These are phyloP conservation scores for Triplophysa dalaica DNA, from an alignment of 2,113 vertebrate genomes.

Conservation along the genomic window DNA sequence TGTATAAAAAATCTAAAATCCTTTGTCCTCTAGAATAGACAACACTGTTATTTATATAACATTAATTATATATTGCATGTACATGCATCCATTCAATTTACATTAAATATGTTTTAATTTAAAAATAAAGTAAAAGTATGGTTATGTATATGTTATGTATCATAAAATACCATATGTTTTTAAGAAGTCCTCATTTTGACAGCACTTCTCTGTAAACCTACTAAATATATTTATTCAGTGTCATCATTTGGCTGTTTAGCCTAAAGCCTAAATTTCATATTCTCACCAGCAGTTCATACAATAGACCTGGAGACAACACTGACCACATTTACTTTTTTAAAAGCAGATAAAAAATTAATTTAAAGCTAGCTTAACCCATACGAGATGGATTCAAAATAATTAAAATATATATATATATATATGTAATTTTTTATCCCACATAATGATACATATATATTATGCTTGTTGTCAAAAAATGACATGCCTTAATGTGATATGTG, in stretches of 20 bases:
- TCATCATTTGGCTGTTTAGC: background rate
- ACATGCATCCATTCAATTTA: background rate
- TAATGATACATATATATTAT: background rate
- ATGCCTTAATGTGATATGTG: too few species aligned
- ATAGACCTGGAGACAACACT: too few species aligned
- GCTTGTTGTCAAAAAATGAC: too few species aligned
- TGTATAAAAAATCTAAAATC: background rate
- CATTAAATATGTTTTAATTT: background rate
- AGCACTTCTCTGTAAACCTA: too few species aligned
- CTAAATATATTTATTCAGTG: background rate
- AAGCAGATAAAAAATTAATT: background rate
- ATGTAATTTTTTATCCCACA: too few species aligned
- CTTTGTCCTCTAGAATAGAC: background rate
- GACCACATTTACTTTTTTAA: background rate
- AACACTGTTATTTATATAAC: background rate
- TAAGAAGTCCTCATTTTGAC: too few species aligned
- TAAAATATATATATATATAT: too few species aligned
- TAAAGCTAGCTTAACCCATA: background rate
- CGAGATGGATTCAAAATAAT: background rate
- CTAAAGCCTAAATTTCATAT: too few species aligned
- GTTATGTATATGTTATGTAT: too few species aligned
- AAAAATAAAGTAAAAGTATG: too few species aligned
- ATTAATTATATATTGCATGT: background rate
- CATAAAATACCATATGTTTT: too few species aligned
- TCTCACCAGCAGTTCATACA: too few species aligned